Evolutionary conservation across 2,888 invertebrate genomes (phyloP).

Genomic region (Alcis repandata): DNA sequence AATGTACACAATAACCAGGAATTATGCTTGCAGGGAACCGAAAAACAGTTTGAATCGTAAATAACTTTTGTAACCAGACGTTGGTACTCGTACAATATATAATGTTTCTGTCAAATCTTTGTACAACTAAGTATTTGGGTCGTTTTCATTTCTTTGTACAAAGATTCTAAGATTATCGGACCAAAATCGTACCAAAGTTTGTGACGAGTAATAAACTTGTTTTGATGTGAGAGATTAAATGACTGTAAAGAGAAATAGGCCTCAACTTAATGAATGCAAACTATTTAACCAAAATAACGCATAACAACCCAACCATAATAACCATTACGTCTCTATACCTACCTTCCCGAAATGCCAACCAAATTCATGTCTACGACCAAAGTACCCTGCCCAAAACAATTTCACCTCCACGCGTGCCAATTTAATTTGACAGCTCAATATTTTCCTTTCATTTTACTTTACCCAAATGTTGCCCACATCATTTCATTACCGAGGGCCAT

Average conservation of each 20-base stretch:
- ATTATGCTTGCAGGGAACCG: conserved; percentile 6
- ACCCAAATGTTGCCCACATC: conserved; percentile 44
- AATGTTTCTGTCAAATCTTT: no score
- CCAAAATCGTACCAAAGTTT: no score
- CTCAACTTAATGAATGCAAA: no score
- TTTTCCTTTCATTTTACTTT: conserved; percentile 42
- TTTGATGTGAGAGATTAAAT: no score
- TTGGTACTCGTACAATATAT: no score
- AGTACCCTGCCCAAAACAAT: conserved; percentile 25
- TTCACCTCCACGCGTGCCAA: conserved; percentile 35
- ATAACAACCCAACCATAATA: not conserved
- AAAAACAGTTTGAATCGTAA: not conserved
- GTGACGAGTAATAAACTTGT: no score
- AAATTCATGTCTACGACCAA: not conserved
- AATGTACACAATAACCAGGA: no score
- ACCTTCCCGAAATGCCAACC: conserved; percentile 8
- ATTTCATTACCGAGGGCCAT: conserved; percentile 63
- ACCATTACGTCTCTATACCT: not conserved
- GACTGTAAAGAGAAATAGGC: no score
- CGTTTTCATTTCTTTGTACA: no score
- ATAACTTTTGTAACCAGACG: not conserved
- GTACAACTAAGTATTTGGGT: no score
- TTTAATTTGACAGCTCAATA: conserved; percentile 39
- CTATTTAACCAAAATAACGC: not conserved
- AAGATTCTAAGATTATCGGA: no score